These are phyloP conservation scores for Eulemur macaco DNA, from an alignment of 2,113 vertebrate species.

Conservation along the genomic window DNA sequence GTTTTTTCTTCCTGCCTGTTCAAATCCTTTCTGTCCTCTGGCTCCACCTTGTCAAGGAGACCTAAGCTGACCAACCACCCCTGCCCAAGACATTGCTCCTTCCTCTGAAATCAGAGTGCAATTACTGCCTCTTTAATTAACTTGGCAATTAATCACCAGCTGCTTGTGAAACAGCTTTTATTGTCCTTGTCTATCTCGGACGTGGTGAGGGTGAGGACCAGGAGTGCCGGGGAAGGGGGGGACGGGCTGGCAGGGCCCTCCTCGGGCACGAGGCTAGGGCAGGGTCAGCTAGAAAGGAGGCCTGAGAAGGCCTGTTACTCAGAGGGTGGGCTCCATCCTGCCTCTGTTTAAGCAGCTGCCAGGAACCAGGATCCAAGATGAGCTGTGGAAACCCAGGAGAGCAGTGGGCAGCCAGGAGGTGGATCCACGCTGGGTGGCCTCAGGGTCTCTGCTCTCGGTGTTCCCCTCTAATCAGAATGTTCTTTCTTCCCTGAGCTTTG, in stretches of 20 bases:
- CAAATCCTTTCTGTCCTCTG: neutral
- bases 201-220: neutral
- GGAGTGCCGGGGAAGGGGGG: neutral
- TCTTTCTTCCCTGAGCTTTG: neutral
- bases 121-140: slow-evolving; percentile 79
- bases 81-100: slow-evolving; percentile 17
- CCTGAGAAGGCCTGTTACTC: neutral
- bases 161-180: slow-evolving; percentile 74
- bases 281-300: neutral
- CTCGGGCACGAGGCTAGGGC: neutral
- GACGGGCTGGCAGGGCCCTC: neutral
- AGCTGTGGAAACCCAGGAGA: neutral
- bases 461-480: neutral
- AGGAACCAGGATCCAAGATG: neutral
- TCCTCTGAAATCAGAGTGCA: slow-evolving; percentile 53
- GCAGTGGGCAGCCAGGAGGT: neutral
- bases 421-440: neutral
- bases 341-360: neutral
- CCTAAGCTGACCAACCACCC: slow-evolving; percentile 33
- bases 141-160: slow-evolving; percentile 76
- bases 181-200: slow-evolving; percentile 60
- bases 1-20: neutral
- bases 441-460: too few relatives aligned
- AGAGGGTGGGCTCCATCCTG: neutral
- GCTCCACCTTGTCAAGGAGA: neutral